Base-by-base conservation (phyloP, 1,140 invertebrate species). In the Neocloeon triangulifer region DNA sequence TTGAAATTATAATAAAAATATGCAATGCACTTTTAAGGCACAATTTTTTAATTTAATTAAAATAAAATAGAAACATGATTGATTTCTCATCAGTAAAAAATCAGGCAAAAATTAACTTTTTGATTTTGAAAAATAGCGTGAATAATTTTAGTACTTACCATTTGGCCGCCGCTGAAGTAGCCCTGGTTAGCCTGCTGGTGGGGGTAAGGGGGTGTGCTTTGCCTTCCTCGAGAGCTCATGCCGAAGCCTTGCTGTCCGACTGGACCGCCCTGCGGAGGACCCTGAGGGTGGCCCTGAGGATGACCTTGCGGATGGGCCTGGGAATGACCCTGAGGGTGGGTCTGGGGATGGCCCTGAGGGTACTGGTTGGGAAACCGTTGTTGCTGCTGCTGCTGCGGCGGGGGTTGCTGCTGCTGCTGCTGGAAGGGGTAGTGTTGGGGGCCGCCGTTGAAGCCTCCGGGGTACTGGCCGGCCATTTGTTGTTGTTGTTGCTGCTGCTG, bases 181-280 rank as follows among this genome's bases (percentile, higher is more conserved):
- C 10, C 44, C 42, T 22, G 51, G 49, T 16, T 42, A 39, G 4
- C 36, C 56, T 36, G 62, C 59, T 35, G n/a, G n/a, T n/a, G 60
- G 56, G 14, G 62, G 44, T 73, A 73, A 8, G 67, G 65, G 2
- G 71, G 69, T 16, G 69, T 66, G 2, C 61, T 53, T 46, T 72
- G 70, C 40, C 70, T 54, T n/a, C n/a, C n/a, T n/a, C n/a, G n/a
- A n/a, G n/a, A n/a, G n/a, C n/a, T n/a, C 47, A 65, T 46, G 34
- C 51, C 44, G 34, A 47, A 55, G 19, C 48, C 51, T 22, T 56
- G 53, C 37, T 58, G 53, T 50, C 59, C 58, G 17, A 47, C 43
- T 14, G 51, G 50, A 26, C 59, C 59, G 63, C 2, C 52, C 52
- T 35, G 49, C 59, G n/a, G n/a, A n/a, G 14, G 64, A 56, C n/a